These are phyloP conservation scores for Scolanthus callimorphus DNA, from an alignment of 92 coral and sea anemone species.

Conservation along the genomic window DNA sequence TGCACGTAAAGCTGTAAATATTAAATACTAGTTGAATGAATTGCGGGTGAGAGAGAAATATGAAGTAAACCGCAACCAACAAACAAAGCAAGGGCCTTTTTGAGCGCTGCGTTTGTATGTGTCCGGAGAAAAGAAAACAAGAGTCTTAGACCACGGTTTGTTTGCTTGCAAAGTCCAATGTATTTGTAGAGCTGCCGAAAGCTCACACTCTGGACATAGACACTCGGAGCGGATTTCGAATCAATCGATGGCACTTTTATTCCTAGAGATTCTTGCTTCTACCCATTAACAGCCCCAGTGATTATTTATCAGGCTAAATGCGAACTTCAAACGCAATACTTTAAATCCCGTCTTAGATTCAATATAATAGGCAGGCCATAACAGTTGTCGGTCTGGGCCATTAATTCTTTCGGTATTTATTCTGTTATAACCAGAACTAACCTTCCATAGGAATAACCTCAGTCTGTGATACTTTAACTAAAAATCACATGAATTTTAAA, in stretches of 20 bases:
- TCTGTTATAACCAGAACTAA: not conserved
- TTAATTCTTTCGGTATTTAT: not conserved
- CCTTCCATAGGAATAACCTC: no score
- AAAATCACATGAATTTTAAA: no score
- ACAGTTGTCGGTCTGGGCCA: not conserved
- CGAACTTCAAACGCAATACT: not conserved
- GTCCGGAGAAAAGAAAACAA: not conserved
- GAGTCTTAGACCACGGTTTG: not conserved
- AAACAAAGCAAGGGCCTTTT: not conserved
- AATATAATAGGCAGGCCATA: not conserved
- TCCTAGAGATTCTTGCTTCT: no score
- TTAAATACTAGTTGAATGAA: constrained; percentile 1
- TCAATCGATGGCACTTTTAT: no score
- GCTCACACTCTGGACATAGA: no score
- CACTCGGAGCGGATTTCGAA: no score
- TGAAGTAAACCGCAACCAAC: not conserved
- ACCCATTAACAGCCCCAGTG: no score
- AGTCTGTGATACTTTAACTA: no score
- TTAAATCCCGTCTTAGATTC: not conserved
- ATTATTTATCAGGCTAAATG: no score
- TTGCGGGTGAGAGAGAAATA: not conserved
- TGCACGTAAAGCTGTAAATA: not conserved
- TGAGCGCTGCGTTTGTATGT: not conserved
- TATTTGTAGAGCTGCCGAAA: not conserved
- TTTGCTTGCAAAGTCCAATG: not conserved